phyloP scores from a whole-genome alignment of 2,888 invertebrate genomes.

The Acanthococcus lagerstroemiae region DNA sequence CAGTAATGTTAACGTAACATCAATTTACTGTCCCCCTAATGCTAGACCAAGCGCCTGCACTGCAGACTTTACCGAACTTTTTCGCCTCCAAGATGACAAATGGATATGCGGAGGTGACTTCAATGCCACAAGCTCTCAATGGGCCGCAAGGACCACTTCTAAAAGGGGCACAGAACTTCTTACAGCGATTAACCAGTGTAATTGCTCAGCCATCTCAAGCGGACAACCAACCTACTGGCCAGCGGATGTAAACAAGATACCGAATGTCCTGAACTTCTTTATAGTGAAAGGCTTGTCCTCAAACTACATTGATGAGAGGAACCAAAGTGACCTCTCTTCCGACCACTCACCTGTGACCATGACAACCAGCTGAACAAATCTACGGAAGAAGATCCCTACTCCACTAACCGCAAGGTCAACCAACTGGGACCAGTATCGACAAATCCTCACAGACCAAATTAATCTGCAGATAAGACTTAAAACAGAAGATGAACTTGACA shows the following conservation, averaged over 20 bases:
- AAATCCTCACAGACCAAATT: neutral
- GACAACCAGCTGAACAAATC: neutral
- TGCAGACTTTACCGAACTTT: neutral
- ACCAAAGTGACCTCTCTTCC: neutral
- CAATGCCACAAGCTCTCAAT: neutral
- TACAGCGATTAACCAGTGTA: neutral
- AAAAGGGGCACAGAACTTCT: neutral
- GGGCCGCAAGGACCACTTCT: neutral
- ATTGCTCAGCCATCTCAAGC: neutral
- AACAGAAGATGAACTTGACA: neutral
- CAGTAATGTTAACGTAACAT: neutral
- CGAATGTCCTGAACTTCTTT: neutral
- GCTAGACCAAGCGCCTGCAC: neutral
- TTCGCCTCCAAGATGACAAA: neutral
- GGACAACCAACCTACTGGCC: conserved; percentile 7
- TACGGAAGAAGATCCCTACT: neutral
- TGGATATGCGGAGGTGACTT: conserved; percentile 7
- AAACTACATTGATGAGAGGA: neutral
- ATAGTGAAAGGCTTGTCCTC: neutral
- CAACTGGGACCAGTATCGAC: neutral
- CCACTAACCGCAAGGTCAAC: neutral
- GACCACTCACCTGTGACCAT: neutral
- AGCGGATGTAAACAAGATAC: neutral
- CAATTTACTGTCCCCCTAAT: neutral
- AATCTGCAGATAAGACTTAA: neutral